Evolutionary conservation across 2,797 vertebrate species (phyloP).

Genomic region (Danio aesculapii): DNA sequence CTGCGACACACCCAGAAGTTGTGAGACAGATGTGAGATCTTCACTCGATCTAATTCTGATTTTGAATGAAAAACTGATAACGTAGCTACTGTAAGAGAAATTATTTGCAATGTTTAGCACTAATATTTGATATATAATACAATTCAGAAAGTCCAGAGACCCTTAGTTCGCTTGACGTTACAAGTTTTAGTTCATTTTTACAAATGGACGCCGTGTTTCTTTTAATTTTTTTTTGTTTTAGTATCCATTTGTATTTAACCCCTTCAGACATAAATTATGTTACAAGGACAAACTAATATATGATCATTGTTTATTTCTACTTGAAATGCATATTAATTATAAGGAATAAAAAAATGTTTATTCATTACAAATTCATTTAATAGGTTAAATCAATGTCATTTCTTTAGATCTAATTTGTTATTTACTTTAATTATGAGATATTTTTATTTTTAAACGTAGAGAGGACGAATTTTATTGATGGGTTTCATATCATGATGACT

Average conservation of each 20-base stretch:
- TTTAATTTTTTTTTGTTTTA: not conserved
- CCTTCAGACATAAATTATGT: not conserved
- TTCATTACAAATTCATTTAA: too few species aligned
- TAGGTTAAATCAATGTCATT: too few species aligned
- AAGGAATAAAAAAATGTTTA: not conserved
- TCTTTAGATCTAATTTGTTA: too few species aligned
- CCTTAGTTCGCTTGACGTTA: not conserved
- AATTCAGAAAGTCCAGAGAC: not conserved
- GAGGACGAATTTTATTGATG: not conserved
- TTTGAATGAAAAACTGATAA: not conserved
- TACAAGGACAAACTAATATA: not conserved
- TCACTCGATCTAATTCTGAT: not conserved
- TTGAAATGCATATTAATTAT: not conserved
- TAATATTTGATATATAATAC: not conserved
- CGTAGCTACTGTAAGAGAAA: not conserved
- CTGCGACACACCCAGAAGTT: slow-evolving; percentile 39
- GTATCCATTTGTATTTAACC: not conserved
- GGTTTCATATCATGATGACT: not conserved
- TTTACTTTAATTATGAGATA: too few species aligned
- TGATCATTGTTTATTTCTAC: not conserved
- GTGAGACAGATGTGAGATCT: slow-evolving; percentile 27
- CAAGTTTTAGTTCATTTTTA: not conserved
- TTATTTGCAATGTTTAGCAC: not conserved
- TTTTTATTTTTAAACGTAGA: not conserved
- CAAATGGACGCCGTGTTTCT: not conserved